Percentiles rank a stretch among this genome's conserved stretches.
These are phyloP conservation scores for Anthonomus grandis DNA, from an alignment of 1,140 invertebrate genomes.

Conservation along the genomic window DNA sequence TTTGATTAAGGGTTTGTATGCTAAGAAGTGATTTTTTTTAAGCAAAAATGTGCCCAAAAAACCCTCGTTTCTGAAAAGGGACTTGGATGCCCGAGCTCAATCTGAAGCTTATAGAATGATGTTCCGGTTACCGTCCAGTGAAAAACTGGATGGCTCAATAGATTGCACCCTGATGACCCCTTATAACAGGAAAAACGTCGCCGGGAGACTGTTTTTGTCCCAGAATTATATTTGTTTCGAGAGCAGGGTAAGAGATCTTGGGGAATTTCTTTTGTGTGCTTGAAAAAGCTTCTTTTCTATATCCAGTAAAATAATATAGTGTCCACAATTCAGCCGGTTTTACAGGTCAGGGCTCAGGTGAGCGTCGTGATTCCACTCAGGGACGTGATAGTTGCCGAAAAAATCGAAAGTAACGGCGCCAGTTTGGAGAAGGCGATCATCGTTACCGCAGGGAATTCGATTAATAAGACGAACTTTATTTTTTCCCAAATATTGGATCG, in stretches of 20 bases:
- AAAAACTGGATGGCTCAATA: slow-evolving; percentile 91
- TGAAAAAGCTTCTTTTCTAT: slow-evolving; percentile 5
- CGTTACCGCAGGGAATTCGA: slow-evolving; percentile 74
- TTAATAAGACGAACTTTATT: slow-evolving; percentile 77
- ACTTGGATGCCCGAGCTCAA: slow-evolving; percentile 90
- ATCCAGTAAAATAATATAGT: slow-evolving; percentile 2
- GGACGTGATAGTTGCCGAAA: slow-evolving; percentile 71
- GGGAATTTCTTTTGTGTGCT: not conserved
- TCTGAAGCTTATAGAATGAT: slow-evolving; percentile 81
- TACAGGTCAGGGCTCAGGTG: slow-evolving; percentile 77
- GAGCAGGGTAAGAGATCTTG: slow-evolving; percentile 70
- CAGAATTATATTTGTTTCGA: slow-evolving; percentile 95
- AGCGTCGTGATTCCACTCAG: slow-evolving; percentile 85
- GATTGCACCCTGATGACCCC: slow-evolving; percentile 92
- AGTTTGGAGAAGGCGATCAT: slow-evolving; percentile 76
- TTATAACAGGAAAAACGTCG: slow-evolving; percentile 86
- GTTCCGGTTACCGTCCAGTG: slow-evolving; percentile 81
- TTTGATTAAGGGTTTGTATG: not conserved
- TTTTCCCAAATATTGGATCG: slow-evolving; percentile 87
- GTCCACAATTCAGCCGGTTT: slow-evolving; percentile 19
- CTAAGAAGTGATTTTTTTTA: slow-evolving; percentile 24
- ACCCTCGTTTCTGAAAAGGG: slow-evolving; percentile 84
- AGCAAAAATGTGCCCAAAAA: slow-evolving; percentile 84
- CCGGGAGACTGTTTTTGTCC: slow-evolving; percentile 89
- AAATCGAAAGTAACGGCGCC: slow-evolving; percentile 62